Percentiles rank a stretch among this genome's conserved stretches.
These are phyloP conservation scores for Actinemys pallida DNA, from an alignment of 2,113 vertebrate genomes.

Conservation along the genomic window DNA sequence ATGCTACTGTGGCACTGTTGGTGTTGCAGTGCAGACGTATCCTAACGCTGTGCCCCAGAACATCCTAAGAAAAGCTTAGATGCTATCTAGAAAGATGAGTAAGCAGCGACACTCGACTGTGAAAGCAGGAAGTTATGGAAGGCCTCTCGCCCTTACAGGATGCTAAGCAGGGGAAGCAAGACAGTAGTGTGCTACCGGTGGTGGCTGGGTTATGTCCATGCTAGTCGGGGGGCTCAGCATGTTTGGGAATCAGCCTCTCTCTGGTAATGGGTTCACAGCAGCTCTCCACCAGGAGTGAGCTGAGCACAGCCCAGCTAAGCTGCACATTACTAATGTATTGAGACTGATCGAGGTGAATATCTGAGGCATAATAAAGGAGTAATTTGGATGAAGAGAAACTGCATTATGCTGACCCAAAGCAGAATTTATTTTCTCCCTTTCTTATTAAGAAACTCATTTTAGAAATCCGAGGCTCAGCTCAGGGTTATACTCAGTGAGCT, in stretches of 20 bases:
- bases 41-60: not conserved
- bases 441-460: conserved; percentile 54
- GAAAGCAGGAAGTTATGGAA: accelerated
- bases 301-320: conserved; percentile 35
- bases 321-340: conserved; percentile 14
- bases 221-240: accelerated
- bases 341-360: conserved; percentile 47
- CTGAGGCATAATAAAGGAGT: conserved; percentile 31
- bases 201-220: accelerated
- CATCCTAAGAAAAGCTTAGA: not conserved
- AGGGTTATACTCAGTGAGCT: conserved; percentile 46
- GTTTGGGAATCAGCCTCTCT: not conserved
- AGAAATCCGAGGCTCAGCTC: conserved; percentile 53
- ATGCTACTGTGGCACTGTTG: no score
- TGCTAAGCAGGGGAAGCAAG: not conserved
- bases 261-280: not conserved
- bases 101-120: not conserved
- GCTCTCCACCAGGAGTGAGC: not conserved
- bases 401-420: conserved; percentile 64
- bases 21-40: no score
- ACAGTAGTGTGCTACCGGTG: accelerated
- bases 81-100: not conserved
- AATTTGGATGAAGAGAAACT: conserved; percentile 62
- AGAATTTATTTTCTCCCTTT: conserved; percentile 49
- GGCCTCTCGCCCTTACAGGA: not conserved